A percentile compares a stretch with the other conserved stretches of the same genome.
Evolutionary conservation across 2,113 vertebrate genomes (phyloP).

Genomic region (Nanorana parkeri): DNA sequence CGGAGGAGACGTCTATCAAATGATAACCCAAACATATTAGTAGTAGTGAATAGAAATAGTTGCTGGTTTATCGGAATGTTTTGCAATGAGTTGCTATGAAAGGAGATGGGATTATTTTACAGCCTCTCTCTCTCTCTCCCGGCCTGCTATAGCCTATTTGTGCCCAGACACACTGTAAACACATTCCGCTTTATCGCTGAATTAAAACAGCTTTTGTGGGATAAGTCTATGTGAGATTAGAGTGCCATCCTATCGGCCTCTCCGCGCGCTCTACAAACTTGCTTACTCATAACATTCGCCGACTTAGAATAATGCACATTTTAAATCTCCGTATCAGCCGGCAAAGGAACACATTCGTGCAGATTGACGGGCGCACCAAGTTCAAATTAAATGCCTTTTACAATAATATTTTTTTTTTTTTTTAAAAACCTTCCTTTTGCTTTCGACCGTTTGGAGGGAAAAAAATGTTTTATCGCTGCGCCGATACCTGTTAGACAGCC

Average conservation of each 20-base stretch:
- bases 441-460: background rate
- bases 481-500: constrained; percentile 12
- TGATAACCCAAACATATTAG: constrained; percentile 17
- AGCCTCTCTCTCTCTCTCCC: background rate
- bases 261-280: constrained; percentile 4
- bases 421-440: constrained; percentile 2
- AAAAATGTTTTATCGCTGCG: constrained; percentile 29
- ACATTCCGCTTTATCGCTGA: constrained; percentile 46
- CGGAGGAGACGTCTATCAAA: too few relatives aligned
- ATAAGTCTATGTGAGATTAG: constrained; percentile 50
- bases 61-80: constrained; percentile 30
- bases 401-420: too few relatives aligned
- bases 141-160: background rate
- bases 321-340: background rate
- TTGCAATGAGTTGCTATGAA: constrained; percentile 37
- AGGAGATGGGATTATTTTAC: constrained; percentile 34
- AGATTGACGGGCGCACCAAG: constrained; percentile 30
- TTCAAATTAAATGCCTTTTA: constrained; percentile 39
- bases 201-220: constrained; percentile 51
- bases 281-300: constrained; percentile 27
- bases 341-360: constrained; percentile 31
- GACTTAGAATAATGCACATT: constrained; percentile 35
- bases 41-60: background rate
- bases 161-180: constrained; percentile 18
- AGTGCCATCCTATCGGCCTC: constrained; percentile 4